phyloP scores from a whole-genome alignment of 1,140 invertebrate genomes.

The Aleiodes sp. region DNA sequence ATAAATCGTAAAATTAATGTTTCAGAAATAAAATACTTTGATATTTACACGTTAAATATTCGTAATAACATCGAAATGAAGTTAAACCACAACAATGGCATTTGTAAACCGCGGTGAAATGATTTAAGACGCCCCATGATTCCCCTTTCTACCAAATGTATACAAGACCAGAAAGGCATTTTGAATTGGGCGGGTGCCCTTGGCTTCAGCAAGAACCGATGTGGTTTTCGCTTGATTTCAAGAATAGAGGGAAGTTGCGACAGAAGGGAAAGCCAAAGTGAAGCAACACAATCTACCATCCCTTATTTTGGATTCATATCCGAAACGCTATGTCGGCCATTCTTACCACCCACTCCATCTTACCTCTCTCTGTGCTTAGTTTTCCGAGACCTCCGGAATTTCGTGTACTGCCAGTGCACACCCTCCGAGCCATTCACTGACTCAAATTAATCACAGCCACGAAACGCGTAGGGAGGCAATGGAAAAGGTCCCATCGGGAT shows the following conservation, averaged over 20 bases:
- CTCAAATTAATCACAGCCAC: conserved; percentile 66
- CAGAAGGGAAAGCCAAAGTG: neutral
- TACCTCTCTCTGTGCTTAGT: conserved; percentile 5
- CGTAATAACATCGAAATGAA: neutral
- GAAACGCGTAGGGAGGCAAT: conserved; percentile 42
- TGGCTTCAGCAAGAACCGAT: conserved; percentile 57
- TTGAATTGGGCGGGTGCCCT: conserved; percentile 39
- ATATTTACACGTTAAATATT: neutral
- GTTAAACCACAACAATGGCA: conserved; percentile 5
- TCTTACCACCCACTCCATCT: conserved; percentile 17
- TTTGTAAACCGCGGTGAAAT: conserved; percentile 5
- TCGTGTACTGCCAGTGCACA: conserved; percentile 44
- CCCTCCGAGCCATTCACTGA: conserved; percentile 62
- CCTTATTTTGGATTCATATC: conserved; percentile 51
- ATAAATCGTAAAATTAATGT: neutral
- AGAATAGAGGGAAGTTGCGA: neutral
- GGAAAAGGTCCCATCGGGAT: conserved; percentile 29
- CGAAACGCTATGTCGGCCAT: conserved; percentile 9
- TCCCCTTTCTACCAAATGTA: neutral
- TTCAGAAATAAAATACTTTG: neutral
- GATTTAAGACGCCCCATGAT: conserved; percentile 15
- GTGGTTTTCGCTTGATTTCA: conserved; percentile 44
- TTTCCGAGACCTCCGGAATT: conserved; percentile 34
- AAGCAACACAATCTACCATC: conserved; percentile 50
- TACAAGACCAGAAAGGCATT: neutral